Percentiles rank a stretch among this genome's conserved stretches.
phyloP scores from a whole-genome alignment of 2,888 invertebrate species.

The Drosophila silvestris region DNA sequence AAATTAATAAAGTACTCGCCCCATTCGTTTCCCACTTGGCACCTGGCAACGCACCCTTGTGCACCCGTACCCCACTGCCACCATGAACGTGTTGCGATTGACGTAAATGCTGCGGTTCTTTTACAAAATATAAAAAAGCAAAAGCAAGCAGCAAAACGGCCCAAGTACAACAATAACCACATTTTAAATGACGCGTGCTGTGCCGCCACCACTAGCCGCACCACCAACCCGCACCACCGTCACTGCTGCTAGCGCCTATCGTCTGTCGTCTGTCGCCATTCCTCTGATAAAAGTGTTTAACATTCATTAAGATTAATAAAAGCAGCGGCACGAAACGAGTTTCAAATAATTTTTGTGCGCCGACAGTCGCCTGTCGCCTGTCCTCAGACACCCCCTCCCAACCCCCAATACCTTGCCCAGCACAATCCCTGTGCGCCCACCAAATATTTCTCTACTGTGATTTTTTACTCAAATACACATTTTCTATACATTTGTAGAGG shows the following conservation, averaged over 20 bases:
- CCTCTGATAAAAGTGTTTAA: slow-evolving; percentile 79
- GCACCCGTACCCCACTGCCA: slow-evolving; percentile 2
- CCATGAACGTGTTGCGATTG: slow-evolving; percentile 27
- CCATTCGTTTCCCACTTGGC: slow-evolving; percentile 10
- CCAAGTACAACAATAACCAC: slow-evolving; percentile 33
- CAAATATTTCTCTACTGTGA: slow-evolving; percentile 30
- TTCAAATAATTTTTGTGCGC: slow-evolving; percentile 52
- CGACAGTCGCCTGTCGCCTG: slow-evolving; percentile 10
- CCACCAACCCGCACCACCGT: slow-evolving; percentile 3
- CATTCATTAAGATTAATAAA: slow-evolving; percentile 81
- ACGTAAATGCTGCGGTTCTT: slow-evolving; percentile 67
- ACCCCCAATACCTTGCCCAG: background rate
- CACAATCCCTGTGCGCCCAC: slow-evolving; percentile 1
- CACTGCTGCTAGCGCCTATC: slow-evolving; percentile 2
- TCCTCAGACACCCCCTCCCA: background rate
- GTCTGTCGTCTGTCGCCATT: slow-evolving; percentile 34
- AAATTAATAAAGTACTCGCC: slow-evolving; percentile 48
- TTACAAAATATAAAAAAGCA: slow-evolving; percentile 30
- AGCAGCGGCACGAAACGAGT: slow-evolving; percentile 67
- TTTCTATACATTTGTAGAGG: background rate
- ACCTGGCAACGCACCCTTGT: slow-evolving; percentile 19
- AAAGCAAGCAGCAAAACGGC: background rate
- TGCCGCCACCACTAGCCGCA: slow-evolving; percentile 13
- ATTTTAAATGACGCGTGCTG: slow-evolving; percentile 75
- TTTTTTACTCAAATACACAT: slow-evolving; percentile 22